Conservation (phyloP, 2,113 vertebrate species). For the Synodontis membranacea region DNA sequence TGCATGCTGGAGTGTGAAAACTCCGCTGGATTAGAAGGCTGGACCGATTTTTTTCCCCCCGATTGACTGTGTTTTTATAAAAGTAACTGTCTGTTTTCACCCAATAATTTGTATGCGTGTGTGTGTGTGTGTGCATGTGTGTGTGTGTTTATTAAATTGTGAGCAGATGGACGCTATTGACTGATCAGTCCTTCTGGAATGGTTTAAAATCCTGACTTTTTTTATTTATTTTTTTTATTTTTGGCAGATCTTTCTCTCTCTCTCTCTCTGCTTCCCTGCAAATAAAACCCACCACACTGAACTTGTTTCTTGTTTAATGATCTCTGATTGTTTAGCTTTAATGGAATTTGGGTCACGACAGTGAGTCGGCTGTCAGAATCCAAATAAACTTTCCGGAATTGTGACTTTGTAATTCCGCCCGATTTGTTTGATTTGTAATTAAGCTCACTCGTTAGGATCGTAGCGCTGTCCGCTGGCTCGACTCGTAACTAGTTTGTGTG, state of each 20-base stretch:
- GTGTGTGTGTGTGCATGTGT: neutral
- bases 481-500: conserved; percentile 39
- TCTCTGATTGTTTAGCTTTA: neutral
- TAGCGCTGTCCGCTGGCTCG: too few species aligned
- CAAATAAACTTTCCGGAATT: neutral
- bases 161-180: conserved; percentile 24
- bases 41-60: neutral
- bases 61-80: neutral
- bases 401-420: neutral
- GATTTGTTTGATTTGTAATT: neutral
- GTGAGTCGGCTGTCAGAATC: neutral
- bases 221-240: too few species aligned
- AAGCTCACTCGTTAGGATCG: neutral
- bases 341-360: neutral
- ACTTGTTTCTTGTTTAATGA: neutral
- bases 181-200: conserved; percentile 25
- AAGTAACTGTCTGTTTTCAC: neutral
- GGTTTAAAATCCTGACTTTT: conserved; percentile 23
- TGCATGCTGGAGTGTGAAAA: neutral
- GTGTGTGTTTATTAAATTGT: neutral
- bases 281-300: neutral
- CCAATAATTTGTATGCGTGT: neutral
- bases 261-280: neutral
- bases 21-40: neutral
- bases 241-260: conserved; percentile 32